Conservation (phyloP, 2,888 invertebrate species). For the Diplazon laetatorius region DNA sequence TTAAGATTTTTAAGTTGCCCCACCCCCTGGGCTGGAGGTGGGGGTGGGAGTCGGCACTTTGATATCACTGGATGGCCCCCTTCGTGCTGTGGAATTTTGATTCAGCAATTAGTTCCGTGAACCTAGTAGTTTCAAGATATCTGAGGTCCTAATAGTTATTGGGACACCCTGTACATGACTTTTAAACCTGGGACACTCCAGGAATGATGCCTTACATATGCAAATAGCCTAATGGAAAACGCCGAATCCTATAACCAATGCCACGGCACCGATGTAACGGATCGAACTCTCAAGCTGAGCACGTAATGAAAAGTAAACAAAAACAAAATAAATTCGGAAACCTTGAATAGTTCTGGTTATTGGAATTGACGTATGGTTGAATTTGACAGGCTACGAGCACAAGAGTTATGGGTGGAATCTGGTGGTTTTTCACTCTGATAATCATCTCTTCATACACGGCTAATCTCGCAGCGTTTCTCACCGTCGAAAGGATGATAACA, state of each 20-base stretch:
- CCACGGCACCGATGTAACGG: too few relatives aligned
- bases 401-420: conserved; percentile 97
- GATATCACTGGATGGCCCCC: too few relatives aligned
- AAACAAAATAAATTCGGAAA: background rate
- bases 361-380: conserved; percentile 28
- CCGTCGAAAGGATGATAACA: conserved; percentile 97
- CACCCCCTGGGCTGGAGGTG: too few relatives aligned
- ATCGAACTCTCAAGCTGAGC: background rate
- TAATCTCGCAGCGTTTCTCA: conserved; percentile 98
- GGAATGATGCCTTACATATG: too few relatives aligned
- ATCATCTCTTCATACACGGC: conserved; percentile 99
- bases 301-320: background rate
- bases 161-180: too few relatives aligned
- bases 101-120: too few relatives aligned
- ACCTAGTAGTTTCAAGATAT: too few relatives aligned
- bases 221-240: background rate
- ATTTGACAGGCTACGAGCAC: conserved; percentile 92
- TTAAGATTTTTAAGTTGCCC: too few relatives aligned
- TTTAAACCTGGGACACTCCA: too few relatives aligned
- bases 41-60: too few relatives aligned
- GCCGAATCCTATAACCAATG: background rate
- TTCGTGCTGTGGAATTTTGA: too few relatives aligned
- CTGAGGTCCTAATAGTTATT: too few relatives aligned
- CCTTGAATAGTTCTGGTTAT: background rate
- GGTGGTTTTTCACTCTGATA: conserved; percentile 99